phyloP scores from a whole-genome alignment of 2,888 invertebrate species.

The Amiota mariae region DNA sequence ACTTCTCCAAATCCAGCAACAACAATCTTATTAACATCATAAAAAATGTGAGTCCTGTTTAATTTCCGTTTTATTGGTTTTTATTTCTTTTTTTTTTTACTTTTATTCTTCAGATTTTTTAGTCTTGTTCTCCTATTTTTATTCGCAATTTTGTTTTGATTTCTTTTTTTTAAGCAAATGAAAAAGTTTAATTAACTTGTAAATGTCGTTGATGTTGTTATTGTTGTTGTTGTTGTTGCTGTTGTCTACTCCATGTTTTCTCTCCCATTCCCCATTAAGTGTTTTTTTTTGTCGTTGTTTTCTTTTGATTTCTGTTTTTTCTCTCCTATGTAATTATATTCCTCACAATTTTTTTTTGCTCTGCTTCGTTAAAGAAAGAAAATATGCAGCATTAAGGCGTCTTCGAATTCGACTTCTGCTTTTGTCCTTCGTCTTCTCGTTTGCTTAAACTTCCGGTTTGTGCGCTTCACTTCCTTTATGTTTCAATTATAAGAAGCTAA shows the following conservation, averaged over 20 bases:
- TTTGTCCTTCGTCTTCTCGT: too few species aligned
- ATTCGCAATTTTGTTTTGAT: background rate
- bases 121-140: background rate
- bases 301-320: background rate
- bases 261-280: background rate
- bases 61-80: background rate
- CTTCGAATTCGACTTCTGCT: too few species aligned
- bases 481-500: too few species aligned
- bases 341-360: background rate
- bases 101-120: background rate
- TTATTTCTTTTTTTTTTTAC: background rate
- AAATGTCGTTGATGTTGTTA: background rate
- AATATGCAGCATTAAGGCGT: too few species aligned
- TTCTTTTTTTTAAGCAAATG: background rate
- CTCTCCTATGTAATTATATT: background rate
- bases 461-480: too few species aligned
- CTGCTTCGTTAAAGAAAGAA: too few species aligned
- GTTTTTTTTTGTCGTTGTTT: background rate
- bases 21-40: constrained; percentile 4
- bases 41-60: background rate
- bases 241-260: background rate
- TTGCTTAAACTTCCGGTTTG: too few species aligned
- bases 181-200: background rate
- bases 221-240: constrained; percentile 4
- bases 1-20: background rate